Evolutionary conservation across 1,140 invertebrate species (phyloP).

Genomic region (Nasonia longicornis): DNA sequence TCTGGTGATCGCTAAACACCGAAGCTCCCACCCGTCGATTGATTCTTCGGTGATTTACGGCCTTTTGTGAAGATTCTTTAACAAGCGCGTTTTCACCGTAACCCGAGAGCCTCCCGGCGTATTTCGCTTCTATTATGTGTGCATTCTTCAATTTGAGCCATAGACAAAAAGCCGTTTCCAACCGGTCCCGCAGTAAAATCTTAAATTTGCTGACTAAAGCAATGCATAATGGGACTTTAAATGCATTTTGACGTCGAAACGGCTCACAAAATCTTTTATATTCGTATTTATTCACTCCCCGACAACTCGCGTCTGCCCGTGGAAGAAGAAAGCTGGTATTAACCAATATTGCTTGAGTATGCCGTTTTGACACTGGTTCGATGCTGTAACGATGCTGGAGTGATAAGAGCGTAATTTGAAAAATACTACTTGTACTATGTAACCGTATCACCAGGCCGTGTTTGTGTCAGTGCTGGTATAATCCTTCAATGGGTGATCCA

Average conservation of each 20-base stretch:
- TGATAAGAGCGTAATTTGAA: no score
- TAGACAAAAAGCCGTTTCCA: not conserved
- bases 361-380: no score
- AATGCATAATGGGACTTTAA: slow-evolving; percentile 2
- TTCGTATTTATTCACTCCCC: not conserved
- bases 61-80: slow-evolving; percentile 42
- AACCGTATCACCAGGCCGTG: no score
- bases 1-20: slow-evolving; percentile 28
- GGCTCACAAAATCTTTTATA: not conserved
- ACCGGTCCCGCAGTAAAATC: not conserved
- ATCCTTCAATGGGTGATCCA: not conserved
- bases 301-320: no score
- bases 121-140: slow-evolving; percentile 4
- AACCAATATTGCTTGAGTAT: no score
- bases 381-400: no score
- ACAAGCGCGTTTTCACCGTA: slow-evolving; percentile 10
- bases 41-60: slow-evolving; percentile 43
- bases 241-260: not conserved
- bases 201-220: not conserved
- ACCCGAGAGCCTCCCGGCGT: not conserved
- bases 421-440: no score
- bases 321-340: no score
- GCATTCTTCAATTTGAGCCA: slow-evolving; percentile 2
- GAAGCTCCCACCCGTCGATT: slow-evolving; percentile 39
- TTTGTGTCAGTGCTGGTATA: no score